phyloP scores from a whole-genome alignment of 2,113 vertebrate species.

The Podarcis raffonei region DNA sequence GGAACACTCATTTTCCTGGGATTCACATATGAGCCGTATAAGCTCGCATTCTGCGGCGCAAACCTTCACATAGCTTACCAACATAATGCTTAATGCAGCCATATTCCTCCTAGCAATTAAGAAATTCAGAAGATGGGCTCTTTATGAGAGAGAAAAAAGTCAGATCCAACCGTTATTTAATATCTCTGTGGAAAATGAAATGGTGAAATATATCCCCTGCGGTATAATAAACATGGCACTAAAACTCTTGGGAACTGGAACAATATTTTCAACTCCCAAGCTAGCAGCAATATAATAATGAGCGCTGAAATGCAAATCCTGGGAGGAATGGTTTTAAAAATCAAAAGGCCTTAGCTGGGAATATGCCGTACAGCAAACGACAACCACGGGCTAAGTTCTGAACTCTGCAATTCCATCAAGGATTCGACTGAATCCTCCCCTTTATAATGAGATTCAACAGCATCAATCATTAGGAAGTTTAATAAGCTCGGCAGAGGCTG shows the following conservation, averaged over 20 bases:
- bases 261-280: neutral
- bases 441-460: conserved; percentile 47
- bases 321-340: conserved; percentile 41
- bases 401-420: conserved; percentile 51
- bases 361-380: conserved; percentile 7
- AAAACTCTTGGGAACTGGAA: neutral
- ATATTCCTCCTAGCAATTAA: conserved; percentile 4
- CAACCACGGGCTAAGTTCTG: conserved; percentile 26
- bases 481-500: conserved; percentile 35
- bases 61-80: neutral
- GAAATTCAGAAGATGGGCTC: conserved; percentile 17
- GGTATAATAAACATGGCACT: conserved; percentile 25
- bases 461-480: conserved; percentile 40
- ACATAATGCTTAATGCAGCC: neutral
- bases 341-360: neutral
- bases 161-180: conserved; percentile 30
- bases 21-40: neutral
- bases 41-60: neutral
- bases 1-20: neutral
- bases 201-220: neutral
- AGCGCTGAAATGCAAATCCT: conserved; percentile 15
- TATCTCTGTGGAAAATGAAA: neutral
- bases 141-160: conserved; percentile 19
- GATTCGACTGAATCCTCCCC: conserved; percentile 38
- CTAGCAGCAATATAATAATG: neutral